Evolutionary conservation across 2,797 vertebrate species (phyloP), one percentile per base, ranked within the genome.

Genomic region (Jordanella pulchra): DNA sequence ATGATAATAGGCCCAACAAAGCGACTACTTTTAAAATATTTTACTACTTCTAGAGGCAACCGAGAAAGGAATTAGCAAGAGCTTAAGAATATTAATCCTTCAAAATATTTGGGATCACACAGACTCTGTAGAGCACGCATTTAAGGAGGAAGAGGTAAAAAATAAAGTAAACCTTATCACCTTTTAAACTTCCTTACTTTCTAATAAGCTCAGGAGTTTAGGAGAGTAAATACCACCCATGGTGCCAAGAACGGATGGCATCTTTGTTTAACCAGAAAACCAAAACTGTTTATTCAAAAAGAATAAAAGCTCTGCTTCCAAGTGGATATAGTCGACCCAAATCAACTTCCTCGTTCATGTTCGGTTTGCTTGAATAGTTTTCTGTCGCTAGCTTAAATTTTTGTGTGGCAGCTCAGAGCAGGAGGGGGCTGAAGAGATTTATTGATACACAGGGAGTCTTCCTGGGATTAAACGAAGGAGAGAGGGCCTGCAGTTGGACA

Each of bases 31-130:
- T 61, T 7, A 1, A 48, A 44, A 14, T 23, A 27, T 27, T 28
- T 64, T 39, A 28, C 13, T 66, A 58, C 63, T 28, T 65, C 39
- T 25, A 28, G n/a, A 39, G 35, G 35, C 35, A 32, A 39, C 13
- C 23, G 47, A 14, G 10, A 28, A 55, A 48, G 51, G 76, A 72
- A 70, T 27, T 32, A 32, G 23, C 23, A 1, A 13, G 28, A 69
- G 69, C 21, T 82, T 78, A 58, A 48, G 73, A 79, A 73, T 18
- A 79, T 61, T 63, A 79, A 82, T 75, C 80, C 74, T 69, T 13
- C 0, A 9, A 77, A 83, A 68, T 71, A 75, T 74, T 68, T 21
- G 25, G 32, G 9, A 78, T 66, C 74, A 30, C 30, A 63, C 11
- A 18, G 25, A 32, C 11, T 65, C 32, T 27, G 27, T 39, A 65